Evolutionary conservation across 2,113 vertebrate species (phyloP).

Genomic region (Elaphurus davidianus): DNA sequence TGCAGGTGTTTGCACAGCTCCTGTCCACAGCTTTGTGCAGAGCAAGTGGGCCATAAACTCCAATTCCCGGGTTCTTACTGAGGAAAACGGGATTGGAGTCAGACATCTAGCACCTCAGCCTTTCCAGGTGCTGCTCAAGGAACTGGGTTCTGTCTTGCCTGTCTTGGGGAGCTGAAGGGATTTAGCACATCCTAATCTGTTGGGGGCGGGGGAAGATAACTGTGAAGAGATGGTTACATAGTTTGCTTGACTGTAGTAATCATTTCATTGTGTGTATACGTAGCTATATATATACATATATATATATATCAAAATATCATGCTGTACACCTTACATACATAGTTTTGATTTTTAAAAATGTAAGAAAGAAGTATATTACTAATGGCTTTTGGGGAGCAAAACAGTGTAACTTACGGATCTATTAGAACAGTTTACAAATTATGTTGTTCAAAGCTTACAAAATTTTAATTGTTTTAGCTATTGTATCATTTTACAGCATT

Average conservation of each 20-base stretch:
- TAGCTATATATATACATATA: not conserved
- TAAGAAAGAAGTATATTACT: not conserved
- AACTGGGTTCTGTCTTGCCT: not conserved
- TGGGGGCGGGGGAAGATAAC: not conserved
- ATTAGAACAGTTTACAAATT: not conserved
- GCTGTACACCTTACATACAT: not conserved
- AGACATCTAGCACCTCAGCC: not conserved
- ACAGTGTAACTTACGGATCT: not conserved
- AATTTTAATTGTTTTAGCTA: not conserved
- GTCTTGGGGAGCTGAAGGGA: not conserved
- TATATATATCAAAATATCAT: not conserved
- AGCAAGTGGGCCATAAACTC: fast-evolving
- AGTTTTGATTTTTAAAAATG: not conserved
- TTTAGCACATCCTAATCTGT: not conserved
- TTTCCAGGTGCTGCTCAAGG: not conserved
- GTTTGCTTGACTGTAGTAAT: not conserved
- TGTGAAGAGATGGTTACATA: not conserved
- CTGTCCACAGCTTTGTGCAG: not conserved
- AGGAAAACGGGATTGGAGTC: not conserved
- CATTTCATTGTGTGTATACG: not conserved
- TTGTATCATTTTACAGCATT: not conserved
- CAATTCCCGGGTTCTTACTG: not conserved
- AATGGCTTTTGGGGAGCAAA: not conserved
- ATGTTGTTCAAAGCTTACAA: not conserved
- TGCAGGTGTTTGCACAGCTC: not conserved